Conservation (phyloP, 2,797 vertebrate genomes). For the Platalea minor region DNA sequence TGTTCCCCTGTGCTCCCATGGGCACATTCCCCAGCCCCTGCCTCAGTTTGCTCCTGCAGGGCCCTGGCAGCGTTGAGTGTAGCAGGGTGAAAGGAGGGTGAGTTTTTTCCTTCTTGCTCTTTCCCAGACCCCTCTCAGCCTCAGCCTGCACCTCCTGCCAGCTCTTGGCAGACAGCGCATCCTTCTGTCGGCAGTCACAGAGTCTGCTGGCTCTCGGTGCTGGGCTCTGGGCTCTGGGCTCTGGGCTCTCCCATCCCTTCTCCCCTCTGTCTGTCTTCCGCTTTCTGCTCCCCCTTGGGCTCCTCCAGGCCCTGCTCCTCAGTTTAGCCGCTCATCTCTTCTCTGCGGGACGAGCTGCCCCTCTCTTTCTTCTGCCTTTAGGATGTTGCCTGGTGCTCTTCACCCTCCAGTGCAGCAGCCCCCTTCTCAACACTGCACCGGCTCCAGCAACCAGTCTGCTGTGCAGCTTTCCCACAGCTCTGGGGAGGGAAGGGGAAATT, state of each 20-base stretch:
- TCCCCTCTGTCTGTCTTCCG: neutral
- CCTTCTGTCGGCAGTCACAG: neutral
- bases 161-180: neutral
- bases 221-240: neutral
- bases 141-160: neutral
- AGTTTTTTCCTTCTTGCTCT: neutral
- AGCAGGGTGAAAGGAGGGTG: neutral
- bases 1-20: neutral
- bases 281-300: neutral
- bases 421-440: neutral
- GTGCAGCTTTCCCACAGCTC: neutral
- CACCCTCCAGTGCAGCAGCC: neutral
- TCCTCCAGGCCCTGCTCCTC: neutral
- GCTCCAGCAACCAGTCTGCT: neutral
- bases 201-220: rapidly evolving
- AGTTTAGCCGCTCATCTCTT: neutral
- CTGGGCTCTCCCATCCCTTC: neutral
- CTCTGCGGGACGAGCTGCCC: neutral
- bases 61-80: rapidly evolving
- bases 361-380: neutral
- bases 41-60: neutral
- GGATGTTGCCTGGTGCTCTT: neutral
- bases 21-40: neutral
- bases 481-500: neutral
- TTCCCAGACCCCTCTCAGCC: neutral